Evolutionary conservation across 1,140 invertebrate genomes (phyloP).

Genomic region (Spodoptera frugiperda): DNA sequence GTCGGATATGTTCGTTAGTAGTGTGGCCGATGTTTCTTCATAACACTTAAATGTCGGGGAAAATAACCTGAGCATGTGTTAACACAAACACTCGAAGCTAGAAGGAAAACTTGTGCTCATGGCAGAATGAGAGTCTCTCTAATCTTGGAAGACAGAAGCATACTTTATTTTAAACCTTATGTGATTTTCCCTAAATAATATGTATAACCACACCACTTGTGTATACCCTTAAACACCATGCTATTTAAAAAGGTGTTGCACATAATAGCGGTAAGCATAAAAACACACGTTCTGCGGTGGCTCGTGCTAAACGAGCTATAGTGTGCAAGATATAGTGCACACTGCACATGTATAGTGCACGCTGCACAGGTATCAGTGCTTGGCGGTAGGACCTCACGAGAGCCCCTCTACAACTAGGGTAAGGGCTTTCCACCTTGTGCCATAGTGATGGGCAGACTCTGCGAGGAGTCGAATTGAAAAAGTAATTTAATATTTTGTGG

Average conservation of each 20-base stretch:
- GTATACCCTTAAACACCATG: neutral
- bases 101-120: no score
- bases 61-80: neutral
- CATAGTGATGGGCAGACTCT: slow-evolving; percentile 20
- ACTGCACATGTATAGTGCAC: slow-evolving; percentile 7
- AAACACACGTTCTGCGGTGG: slow-evolving; percentile 4
- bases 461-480: neutral
- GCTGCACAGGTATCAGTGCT: slow-evolving; percentile 34
- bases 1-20: slow-evolving; percentile 20
- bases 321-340: neutral
- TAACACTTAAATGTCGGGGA: slow-evolving; percentile 5
- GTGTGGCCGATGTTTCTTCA: slow-evolving; percentile 11
- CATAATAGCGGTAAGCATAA: slow-evolving; percentile 18
- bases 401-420: slow-evolving; percentile 48
- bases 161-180: no score
- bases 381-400: slow-evolving; percentile 41
- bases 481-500: neutral
- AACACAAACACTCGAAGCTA: no score
- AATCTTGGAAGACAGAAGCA: no score
- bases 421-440: slow-evolving; percentile 46
- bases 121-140: no score
- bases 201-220: no score
- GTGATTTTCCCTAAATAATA: no score
- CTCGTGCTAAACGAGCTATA: slow-evolving; percentile 40
- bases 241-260: slow-evolving; percentile 6